Percentiles rank a stretch among this genome's conserved stretches.
Evolutionary conservation across 2,113 vertebrate genomes (phyloP).

Genomic region (Heterocephalus glaber): DNA sequence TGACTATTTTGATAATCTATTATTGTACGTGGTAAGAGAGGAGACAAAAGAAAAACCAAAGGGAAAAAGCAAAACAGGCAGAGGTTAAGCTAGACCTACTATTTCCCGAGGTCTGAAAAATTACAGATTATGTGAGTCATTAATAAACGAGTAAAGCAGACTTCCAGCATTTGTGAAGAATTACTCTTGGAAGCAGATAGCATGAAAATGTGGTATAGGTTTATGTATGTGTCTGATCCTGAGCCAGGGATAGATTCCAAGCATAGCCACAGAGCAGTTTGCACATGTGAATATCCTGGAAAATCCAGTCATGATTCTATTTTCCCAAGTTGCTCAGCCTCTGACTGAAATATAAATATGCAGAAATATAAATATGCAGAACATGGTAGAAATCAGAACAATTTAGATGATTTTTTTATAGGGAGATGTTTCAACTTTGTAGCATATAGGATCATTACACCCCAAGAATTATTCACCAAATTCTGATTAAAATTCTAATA

Average conservation of each 20-base stretch:
- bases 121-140: slow-evolving; percentile 67
- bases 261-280: slow-evolving; percentile 53
- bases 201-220: slow-evolving; percentile 67
- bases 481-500: slow-evolving; percentile 59
- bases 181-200: slow-evolving; percentile 72
- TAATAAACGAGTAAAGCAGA: slow-evolving; percentile 67
- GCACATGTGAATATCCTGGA: slow-evolving; percentile 64
- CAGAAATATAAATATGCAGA: slow-evolving; percentile 65
- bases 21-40: not conserved
- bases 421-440: slow-evolving; percentile 47
- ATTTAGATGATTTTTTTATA: slow-evolving; percentile 57
- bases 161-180: slow-evolving; percentile 66
- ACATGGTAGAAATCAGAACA: slow-evolving; percentile 57
- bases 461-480: slow-evolving; percentile 52
- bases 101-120: slow-evolving; percentile 73
- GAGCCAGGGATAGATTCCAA: slow-evolving; percentile 73
- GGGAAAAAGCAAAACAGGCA: slow-evolving; percentile 37
- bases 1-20: slow-evolving; percentile 22
- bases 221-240: slow-evolving; percentile 73
- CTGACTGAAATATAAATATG: slow-evolving; percentile 57
- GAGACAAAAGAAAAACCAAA: not conserved
- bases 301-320: slow-evolving; percentile 61
- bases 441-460: slow-evolving; percentile 54
- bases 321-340: slow-evolving; percentile 48
- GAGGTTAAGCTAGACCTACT: slow-evolving; percentile 52